Base-by-base conservation (phyloP, 2,888 invertebrate species). In the Sepioteuthis lessoniana region DNA sequence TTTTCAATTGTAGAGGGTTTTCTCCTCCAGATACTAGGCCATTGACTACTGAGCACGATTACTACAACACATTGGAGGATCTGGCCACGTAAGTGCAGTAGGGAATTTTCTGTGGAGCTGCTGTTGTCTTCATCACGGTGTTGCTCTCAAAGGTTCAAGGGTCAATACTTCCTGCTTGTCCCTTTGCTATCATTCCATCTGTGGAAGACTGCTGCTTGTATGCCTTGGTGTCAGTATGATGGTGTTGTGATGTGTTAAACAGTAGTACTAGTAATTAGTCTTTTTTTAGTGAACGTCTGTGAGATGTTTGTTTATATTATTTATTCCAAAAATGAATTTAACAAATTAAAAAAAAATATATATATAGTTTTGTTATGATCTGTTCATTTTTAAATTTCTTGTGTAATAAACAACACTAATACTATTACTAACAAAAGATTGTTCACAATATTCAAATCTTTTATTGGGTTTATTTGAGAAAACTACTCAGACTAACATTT, bases 1-100 rank as follows among this genome's bases (percentile, higher is more conserved):
- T 92, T 93, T 55, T 93, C 93, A 93, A 93, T 98, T 98, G 94
- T 97, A 99, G 99, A 95, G 98, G 98, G 95, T 99, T 99, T 97
- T 98, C 98, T 95, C 98, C 94, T 38, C 98, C 94, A 38, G 95
- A 94, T 94, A 95, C 94, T 94, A 94, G 98, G 90, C 94, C 94
- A 13, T 35, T 94, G 55, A 47, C 93, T 60, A 50, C 38, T 92
- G 95, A 96, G 91, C 96, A 95, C 94, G 95, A 95, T 90, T 96
- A 96, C 95, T 96, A 96, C 95, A 96, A 96, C 95, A 95, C 96
- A 91, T 94, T 96, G 94, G 96, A 96, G 94, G 95, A 96, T 90
- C 95, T 96, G 93, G 96, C 96, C 98, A 98, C 96, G 98, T 97
- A 96, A 97, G 97, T 96, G 92, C 92, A n/a, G 35, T 92, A 47